These are phyloP conservation scores for Cheilosia impressa DNA, from an alignment of 2,888 invertebrate species.

Conservation along the genomic window DNA sequence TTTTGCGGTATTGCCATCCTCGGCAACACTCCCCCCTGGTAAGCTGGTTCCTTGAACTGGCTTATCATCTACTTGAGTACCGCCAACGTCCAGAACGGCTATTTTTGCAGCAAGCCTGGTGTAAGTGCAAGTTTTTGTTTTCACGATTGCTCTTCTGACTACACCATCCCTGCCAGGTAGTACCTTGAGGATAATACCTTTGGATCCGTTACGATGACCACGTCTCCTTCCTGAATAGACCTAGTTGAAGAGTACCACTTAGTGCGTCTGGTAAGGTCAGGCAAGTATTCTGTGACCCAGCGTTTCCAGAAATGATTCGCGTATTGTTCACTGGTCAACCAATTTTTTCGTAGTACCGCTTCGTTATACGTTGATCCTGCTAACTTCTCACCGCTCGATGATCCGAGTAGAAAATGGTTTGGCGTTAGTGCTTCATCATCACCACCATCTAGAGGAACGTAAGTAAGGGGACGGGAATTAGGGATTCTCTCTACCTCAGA, in stretches of 20 bases:
- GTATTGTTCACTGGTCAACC: slow-evolving; percentile 27
- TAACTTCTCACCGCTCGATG: slow-evolving; percentile 39
- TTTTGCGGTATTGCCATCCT: too few relatives aligned
- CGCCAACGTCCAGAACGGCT: slow-evolving; percentile 14
- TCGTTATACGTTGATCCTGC: neutral
- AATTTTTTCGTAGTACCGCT: neutral
- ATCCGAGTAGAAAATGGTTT: slow-evolving; percentile 27
- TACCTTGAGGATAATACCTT: too few relatives aligned
- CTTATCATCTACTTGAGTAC: neutral
- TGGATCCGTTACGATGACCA: too few relatives aligned
- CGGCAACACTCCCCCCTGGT: too few relatives aligned
- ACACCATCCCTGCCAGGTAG: too few relatives aligned
- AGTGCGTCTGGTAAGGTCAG: too few relatives aligned
- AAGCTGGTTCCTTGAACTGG: slow-evolving; percentile 11
- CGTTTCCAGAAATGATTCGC: slow-evolving; percentile 66
- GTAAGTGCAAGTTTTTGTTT: neutral
- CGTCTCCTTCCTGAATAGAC: too few relatives aligned
- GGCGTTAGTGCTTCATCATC: slow-evolving; percentile 20
- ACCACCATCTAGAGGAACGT: slow-evolving; percentile 32
- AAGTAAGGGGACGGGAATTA: slow-evolving; percentile 66
- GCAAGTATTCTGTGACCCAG: slow-evolving; percentile 50
- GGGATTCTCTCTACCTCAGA: slow-evolving; percentile 68
- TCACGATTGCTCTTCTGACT: slow-evolving; percentile 1
- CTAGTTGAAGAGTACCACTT: too few relatives aligned
- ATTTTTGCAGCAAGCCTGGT: slow-evolving; percentile 13